Evolutionary conservation across 1,140 invertebrate genomes (phyloP), one percentile per base, ranked within the genome.

Genomic region (Eupeodes corollae): DNA sequence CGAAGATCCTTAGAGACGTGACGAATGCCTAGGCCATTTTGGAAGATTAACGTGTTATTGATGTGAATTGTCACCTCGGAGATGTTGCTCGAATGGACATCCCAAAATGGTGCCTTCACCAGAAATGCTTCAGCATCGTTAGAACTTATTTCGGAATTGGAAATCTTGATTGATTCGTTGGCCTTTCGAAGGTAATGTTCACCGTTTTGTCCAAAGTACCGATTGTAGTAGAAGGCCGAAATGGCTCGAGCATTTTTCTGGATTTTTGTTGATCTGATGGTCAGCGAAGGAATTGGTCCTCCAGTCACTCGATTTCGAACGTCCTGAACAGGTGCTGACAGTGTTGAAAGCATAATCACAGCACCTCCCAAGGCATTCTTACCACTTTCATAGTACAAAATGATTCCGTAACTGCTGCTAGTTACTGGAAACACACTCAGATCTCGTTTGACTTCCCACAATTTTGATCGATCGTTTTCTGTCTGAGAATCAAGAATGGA

Each of bases 1-100:
- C 89, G 79, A 53, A 94, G 76, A 66, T 97, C 91, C 56, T 89
- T 80, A 40, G 88, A 89, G 56, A 88, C 86, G 54, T 96, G 92
- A 46, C 79, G 74, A 51, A 96, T 83, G 2, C 86, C 91, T 61
- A 76, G 78, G 0, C 84, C 86, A 66, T 95, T 94, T 54, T 88
- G 83, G 1, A 80, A 80, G 18, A 96, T 88, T 30, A 83, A 65
- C 21, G 83, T 84, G 54, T 80, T 80, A 56, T 95, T 95, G 2
- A 97, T 76, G 70, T 89, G 85, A 44, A 92, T 76, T 1, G 82
- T 81, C 3, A 90, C 82, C 71, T 91, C 87, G 0, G 86, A 86
- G 6, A 91, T 76, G 55, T 92, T 89, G 33, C 83, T 86, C 3
- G 78, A 73, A 49, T 81, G 81, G 18, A 88, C 77, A 61, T 90